These are phyloP conservation scores for Venustoraphidia nigricollis DNA, from an alignment of 2,888 invertebrate genomes.

Conservation along the genomic window DNA sequence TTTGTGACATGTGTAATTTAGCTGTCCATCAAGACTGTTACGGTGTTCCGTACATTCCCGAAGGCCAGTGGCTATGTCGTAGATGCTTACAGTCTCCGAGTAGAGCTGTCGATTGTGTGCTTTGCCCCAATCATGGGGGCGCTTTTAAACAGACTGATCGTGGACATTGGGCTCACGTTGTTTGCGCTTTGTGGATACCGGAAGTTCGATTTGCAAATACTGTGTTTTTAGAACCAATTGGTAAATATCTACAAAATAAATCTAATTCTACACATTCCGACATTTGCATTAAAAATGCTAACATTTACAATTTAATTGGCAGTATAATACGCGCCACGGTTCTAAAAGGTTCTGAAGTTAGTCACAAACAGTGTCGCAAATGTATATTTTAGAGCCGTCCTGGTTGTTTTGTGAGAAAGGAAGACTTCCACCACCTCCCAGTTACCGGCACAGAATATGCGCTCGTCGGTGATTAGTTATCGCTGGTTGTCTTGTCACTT, in stretches of 20 bases:
- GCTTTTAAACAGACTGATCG: slow-evolving; percentile 98
- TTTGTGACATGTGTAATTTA: slow-evolving; percentile 99
- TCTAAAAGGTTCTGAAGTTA: no score
- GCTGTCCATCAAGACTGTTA: slow-evolving; percentile 99
- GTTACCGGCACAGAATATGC: no score
- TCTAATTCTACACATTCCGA: no score
- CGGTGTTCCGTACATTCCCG: slow-evolving; percentile 51
- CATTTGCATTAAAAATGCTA: no score
- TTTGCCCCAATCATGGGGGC: slow-evolving; percentile 95
- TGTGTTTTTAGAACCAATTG: slow-evolving; percentile 91
- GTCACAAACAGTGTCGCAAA: no score
- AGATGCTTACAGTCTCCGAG: slow-evolving; percentile 94
- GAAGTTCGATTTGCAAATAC: slow-evolving; percentile 97
- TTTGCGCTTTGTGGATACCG: slow-evolving; percentile 98
- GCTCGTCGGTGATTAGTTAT: no score
- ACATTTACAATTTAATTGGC: no score
- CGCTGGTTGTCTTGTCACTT: no score
- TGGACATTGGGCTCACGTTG: slow-evolving; percentile 94
- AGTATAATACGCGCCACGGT: no score
- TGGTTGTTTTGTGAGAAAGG: no score
- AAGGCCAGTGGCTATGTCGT: slow-evolving; percentile 89
- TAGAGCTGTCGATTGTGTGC: slow-evolving; percentile 87
- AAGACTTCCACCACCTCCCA: no score
- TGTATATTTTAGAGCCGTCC: no score
- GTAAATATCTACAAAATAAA: slow-evolving; percentile 24